phyloP scores from a whole-genome alignment of 30 jellyfish, hydroid and myxozoan species.

The Cassiopea xamachana region DNA sequence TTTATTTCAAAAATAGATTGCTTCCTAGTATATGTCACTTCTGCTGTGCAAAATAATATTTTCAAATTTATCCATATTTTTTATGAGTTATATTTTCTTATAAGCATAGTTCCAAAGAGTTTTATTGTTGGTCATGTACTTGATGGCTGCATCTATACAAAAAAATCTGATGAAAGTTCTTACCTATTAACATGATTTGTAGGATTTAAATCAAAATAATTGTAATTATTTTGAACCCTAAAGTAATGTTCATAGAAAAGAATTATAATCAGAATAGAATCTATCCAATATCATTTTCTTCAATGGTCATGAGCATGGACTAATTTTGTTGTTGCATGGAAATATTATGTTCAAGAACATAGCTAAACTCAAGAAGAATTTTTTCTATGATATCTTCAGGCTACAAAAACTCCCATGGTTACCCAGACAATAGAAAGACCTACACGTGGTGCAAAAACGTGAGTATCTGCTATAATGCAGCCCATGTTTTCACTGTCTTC shows the following conservation, averaged over 20 bases:
- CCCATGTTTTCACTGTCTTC: not conserved
- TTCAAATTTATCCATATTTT: not conserved
- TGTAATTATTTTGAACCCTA: no score
- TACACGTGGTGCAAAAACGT: constrained; percentile 72
- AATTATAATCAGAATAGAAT: no score
- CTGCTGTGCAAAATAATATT: not conserved
- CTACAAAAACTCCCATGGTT: constrained; percentile 37
- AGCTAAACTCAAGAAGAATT: not conserved
- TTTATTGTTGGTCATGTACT: no score
- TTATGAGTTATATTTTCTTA: not conserved
- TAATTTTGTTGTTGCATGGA: no score
- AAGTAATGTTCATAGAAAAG: no score
- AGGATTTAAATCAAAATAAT: no score
- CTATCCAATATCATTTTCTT: no score
- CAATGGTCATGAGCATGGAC: no score
- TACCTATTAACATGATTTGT: no score
- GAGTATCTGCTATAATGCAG: not conserved
- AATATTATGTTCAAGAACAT: no score
- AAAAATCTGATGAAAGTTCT: no score
- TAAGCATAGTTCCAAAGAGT: not conserved
- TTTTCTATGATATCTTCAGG: not conserved
- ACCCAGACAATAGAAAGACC: constrained; percentile 49
- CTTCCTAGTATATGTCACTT: not conserved
- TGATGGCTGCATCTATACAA: no score
- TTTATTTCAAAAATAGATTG: not conserved